Conservation (phyloP, 2,113 vertebrate species). For the Cavia porcellus region DNA sequence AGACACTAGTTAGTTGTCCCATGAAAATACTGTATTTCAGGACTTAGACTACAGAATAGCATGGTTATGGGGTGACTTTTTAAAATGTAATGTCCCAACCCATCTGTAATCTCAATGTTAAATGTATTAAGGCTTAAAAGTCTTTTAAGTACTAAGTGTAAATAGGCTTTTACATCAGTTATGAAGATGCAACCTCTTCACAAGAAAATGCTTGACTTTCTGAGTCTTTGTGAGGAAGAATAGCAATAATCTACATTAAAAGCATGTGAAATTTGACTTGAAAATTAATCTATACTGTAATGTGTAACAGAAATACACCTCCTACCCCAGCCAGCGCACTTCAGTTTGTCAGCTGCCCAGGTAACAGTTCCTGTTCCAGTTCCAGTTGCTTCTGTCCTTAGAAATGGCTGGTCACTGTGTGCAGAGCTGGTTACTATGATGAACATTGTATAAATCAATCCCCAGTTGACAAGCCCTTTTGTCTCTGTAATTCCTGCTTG, state of each 20-base stretch:
- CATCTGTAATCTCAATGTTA: neutral
- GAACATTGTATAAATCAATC: neutral
- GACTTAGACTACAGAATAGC: neutral
- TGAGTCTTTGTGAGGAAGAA: neutral
- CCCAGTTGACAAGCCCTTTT: neutral
- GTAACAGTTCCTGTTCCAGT: neutral
- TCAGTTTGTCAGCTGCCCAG: neutral
- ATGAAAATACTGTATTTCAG: neutral
- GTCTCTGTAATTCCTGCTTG: neutral
- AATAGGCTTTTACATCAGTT: neutral
- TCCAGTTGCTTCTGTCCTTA: neutral
- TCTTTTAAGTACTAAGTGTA: neutral
- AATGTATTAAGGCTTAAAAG: neutral
- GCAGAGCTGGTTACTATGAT: neutral
- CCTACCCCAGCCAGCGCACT: neutral
- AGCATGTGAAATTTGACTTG: neutral
- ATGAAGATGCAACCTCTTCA: neutral
- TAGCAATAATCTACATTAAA: neutral
- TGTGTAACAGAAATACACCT: neutral
- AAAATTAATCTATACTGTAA: neutral
- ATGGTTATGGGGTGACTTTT: neutral
- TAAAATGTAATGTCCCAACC: neutral
- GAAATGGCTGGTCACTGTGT: neutral
- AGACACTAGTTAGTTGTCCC: neutral
- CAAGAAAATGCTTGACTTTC: neutral